phyloP scores from a whole-genome alignment of 2,797 vertebrate genomes.

The Chaetodon trifasciatus region DNA sequence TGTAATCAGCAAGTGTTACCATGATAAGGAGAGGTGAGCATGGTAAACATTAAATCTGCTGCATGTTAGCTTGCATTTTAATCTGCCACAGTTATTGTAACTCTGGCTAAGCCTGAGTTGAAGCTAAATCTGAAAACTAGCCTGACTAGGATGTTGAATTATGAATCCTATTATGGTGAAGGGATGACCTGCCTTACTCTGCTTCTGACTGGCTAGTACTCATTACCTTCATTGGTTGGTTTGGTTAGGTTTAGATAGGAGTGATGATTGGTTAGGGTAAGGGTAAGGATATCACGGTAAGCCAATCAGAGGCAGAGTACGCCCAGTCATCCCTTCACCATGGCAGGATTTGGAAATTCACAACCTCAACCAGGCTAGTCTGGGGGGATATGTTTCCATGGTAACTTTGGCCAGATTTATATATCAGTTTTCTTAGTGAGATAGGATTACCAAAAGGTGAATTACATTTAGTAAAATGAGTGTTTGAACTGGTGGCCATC shows the following conservation, averaged over 20 bases:
- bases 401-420: neutral
- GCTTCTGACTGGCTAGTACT: too few relatives aligned
- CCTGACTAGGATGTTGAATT: too few relatives aligned
- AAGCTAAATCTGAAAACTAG: slow-evolving; percentile 1
- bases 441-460: neutral
- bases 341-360: too few relatives aligned
- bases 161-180: too few relatives aligned
- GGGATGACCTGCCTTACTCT: too few relatives aligned
- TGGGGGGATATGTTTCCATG: neutral
- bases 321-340: too few relatives aligned
- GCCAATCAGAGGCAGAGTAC: too few relatives aligned
- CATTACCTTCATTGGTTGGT: too few relatives aligned
- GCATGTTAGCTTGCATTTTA: neutral
- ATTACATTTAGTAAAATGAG: neutral
- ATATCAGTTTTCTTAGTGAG: neutral
- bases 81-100: too few relatives aligned
- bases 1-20: neutral
- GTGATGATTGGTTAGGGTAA: too few relatives aligned
- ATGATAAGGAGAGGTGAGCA: neutral
- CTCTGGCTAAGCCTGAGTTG: neutral
- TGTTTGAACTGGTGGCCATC: neutral
- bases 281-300: too few relatives aligned
- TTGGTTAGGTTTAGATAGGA: too few relatives aligned
- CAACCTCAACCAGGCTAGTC: neutral
- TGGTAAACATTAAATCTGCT: neutral